Conservation (phyloP, 2,113 vertebrate species). For the Urocitellus parryii region DNA sequence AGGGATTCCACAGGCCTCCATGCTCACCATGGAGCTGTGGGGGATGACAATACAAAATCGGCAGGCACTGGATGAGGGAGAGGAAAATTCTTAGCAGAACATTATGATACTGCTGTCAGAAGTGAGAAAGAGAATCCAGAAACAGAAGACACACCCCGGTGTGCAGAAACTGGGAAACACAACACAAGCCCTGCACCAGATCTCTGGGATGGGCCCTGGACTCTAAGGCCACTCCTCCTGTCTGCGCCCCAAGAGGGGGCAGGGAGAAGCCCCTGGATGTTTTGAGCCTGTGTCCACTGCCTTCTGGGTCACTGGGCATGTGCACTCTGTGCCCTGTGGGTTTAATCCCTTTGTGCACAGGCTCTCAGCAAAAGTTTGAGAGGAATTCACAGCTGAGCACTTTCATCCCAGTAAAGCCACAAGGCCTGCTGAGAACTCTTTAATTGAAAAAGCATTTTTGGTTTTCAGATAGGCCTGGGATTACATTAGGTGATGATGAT, state of each 20-base stretch:
- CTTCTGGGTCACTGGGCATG: no score
- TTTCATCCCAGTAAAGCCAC: neutral
- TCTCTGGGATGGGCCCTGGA: fast-evolving
- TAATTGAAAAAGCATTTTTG: neutral
- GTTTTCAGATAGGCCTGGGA: neutral
- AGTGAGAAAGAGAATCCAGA: neutral
- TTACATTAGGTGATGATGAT: neutral
- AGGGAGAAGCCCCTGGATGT: fast-evolving
- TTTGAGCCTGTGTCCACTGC: no score
- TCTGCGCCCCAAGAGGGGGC: neutral
- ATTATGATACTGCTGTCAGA: fast-evolving
- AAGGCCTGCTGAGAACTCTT: neutral
- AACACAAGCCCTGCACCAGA: neutral
- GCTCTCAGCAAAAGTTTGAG: neutral
- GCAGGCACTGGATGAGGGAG: no score
- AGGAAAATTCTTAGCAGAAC: no score
- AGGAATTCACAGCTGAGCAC: neutral
- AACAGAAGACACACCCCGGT: fast-evolving
- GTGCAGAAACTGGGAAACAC: fast-evolving
- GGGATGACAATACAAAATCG: neutral
- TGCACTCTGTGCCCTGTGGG: no score
- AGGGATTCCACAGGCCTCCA: no score
- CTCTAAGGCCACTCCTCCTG: neutral
- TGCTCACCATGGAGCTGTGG: neutral
- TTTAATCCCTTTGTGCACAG: neutral